Conservation (phyloP, 2,888 invertebrate genomes). For the Lymantria monacha region DNA sequence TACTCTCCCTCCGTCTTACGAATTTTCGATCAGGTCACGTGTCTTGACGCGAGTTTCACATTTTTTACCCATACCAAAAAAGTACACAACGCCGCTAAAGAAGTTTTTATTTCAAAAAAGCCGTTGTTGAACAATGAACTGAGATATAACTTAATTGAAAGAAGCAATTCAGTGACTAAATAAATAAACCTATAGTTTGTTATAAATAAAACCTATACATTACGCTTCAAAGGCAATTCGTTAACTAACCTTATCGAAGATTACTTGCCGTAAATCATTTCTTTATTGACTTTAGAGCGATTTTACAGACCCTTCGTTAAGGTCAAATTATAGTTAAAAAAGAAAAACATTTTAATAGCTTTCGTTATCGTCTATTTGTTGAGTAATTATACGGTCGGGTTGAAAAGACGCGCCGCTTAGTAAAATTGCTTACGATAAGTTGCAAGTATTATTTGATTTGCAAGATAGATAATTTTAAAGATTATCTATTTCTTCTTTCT, state of each 20-base stretch:
- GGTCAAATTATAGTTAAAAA: constrained; percentile 15
- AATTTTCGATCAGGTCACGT: too few species aligned
- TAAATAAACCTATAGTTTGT: constrained; percentile 17
- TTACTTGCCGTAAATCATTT: constrained; percentile 47
- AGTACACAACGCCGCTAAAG: too few species aligned
- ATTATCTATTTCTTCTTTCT: not conserved
- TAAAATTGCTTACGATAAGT: not conserved
- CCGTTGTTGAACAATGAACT: too few species aligned
- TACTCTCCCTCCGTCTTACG: too few species aligned
- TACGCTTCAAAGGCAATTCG: constrained; percentile 33
- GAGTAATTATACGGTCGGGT: constrained; percentile 10
- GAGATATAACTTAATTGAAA: not conserved
- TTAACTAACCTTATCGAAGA: constrained; percentile 33
- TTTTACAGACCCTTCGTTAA: constrained; percentile 35
- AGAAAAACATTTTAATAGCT: constrained; percentile 29
- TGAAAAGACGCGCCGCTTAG: not conserved
- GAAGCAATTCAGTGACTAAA: constrained; percentile 6
- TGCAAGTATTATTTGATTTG: not conserved
- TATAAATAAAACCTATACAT: constrained; percentile 15
- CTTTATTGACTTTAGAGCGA: constrained; percentile 42
- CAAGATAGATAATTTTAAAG: not conserved
- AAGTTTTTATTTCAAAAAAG: too few species aligned
- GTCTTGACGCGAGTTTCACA: too few species aligned
- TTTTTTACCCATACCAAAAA: too few species aligned
- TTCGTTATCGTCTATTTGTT: constrained; percentile 24